Conservation (phyloP, 2,113 vertebrate species). For the Neopipo cinnamomea region DNA sequence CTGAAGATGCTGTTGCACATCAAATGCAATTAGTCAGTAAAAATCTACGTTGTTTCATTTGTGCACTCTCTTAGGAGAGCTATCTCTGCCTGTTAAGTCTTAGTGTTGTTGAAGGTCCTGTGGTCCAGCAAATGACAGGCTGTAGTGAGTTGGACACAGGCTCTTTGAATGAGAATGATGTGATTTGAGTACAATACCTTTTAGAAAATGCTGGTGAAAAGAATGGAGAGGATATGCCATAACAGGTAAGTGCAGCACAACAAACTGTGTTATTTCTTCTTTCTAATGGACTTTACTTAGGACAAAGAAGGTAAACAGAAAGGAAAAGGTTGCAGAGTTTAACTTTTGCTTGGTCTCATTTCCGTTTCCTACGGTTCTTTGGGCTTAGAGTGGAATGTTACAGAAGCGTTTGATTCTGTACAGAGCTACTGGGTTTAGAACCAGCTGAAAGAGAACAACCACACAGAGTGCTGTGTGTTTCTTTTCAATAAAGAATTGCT, state of each 20-base stretch:
- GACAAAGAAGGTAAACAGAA: background rate
- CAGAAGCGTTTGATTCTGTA: background rate
- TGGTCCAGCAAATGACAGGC: background rate
- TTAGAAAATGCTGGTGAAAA: background rate
- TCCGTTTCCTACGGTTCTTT: background rate
- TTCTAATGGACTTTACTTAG: background rate
- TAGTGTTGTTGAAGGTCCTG: background rate
- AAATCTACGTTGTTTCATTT: background rate
- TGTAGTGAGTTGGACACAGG: rapidly evolving
- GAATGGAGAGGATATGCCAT: background rate
- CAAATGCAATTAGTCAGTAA: background rate
- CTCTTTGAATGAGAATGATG: background rate
- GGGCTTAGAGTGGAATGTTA: background rate
- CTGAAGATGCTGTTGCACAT: background rate
- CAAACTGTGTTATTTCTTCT: background rate
- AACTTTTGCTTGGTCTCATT: background rate
- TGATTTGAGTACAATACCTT: background rate
- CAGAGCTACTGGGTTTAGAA: background rate
- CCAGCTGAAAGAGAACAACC: background rate
- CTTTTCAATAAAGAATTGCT: background rate
- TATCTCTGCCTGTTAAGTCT: background rate
- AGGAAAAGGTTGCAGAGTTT: background rate
- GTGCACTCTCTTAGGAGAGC: background rate
- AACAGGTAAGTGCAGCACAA: background rate
- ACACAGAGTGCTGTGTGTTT: background rate